Base-by-base conservation (phyloP, 30 jellyfish, hydroid and myxozoan genomes). In the Cassiopea andromeda region DNA sequence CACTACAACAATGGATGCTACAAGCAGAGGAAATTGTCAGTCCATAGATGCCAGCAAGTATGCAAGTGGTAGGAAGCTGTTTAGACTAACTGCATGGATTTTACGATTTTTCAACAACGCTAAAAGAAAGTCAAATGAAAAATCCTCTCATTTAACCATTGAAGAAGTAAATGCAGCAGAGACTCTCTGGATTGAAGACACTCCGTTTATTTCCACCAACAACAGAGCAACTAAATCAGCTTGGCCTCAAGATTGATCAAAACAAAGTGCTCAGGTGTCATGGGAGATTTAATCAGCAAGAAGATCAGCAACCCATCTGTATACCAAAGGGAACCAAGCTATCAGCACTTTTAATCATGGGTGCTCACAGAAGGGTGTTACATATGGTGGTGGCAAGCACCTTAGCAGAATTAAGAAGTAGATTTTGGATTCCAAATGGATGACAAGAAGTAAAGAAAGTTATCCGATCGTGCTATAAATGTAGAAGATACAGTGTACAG, bases 341-440 rank as follows among this genome's bases (percentile, higher is more conserved):
- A 18, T 70, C 77, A 27, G 49, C 46, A 2, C 94, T 87, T 27
- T 15, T 77, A 27, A n/a, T 67, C 27, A 60, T 16, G 49, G 94
- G 75, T 59, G 84, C 83, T 45, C 94, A 87, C 90, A 87, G 68
- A 50, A 60, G 85, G 77, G 90, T 69, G 48, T 14, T 77, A 85
- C 90, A 78, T 77, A 68, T 66, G 85, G 85, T 90, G 84, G 94
- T 87, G 90, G 90, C 60, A 61, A 19, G 61, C 44, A 87, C 94
- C 13, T 90, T 87, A 50, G 90, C 84, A 1, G 90, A 77, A 50
- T 19, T 68, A 2, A 69, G 92, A 69, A 44, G 77, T 73, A 47
- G 76, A 84, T 84, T 69, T 69, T 84, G 92, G 85, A 4, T 84
- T 12, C 92, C 92, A 4, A 68, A 69, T 38, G 92, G 87, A 47